Evolutionary conservation across 2,113 vertebrate species (phyloP).

Genomic region (Hypanus sabinus): DNA sequence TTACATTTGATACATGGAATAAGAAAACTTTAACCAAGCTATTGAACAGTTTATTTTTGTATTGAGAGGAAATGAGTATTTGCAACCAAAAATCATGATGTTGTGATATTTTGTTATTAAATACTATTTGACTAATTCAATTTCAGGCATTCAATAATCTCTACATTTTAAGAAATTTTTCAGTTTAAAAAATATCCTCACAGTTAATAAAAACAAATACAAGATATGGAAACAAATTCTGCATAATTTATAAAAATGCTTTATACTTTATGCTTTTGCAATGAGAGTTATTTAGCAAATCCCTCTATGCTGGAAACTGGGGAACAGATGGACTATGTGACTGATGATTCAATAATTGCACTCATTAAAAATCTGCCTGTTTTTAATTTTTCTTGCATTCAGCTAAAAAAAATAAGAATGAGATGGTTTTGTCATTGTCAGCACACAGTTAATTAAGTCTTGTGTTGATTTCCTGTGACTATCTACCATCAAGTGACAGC

Average conservation of each 20-base stretch:
- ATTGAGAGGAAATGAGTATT: not conserved
- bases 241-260: conserved; percentile 49
- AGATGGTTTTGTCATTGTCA: conserved; percentile 61
- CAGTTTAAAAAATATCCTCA: not conserved
- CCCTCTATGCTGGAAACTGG: conserved; percentile 49
- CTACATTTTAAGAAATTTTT: not conserved
- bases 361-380: conserved; percentile 67
- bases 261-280: conserved; percentile 50
- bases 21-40: not conserved
- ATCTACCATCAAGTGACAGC: conserved; percentile 47
- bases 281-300: conserved; percentile 51
- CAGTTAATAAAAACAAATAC: not conserved
- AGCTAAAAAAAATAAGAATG: conserved; percentile 53
- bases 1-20: not conserved
- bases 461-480: conserved; percentile 56
- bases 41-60: not conserved
- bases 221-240: not conserved
- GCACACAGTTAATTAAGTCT: conserved; percentile 59
- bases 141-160: not conserved
- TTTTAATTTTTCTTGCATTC: conserved; percentile 59
- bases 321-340: conserved; percentile 65
- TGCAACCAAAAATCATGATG: not conserved
- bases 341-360: conserved; percentile 64
- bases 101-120: not conserved
- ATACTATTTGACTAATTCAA: conserved; percentile 5